phyloP scores from a whole-genome alignment of 1,140 invertebrate species.

The Drosophila prosaltans region DNA sequence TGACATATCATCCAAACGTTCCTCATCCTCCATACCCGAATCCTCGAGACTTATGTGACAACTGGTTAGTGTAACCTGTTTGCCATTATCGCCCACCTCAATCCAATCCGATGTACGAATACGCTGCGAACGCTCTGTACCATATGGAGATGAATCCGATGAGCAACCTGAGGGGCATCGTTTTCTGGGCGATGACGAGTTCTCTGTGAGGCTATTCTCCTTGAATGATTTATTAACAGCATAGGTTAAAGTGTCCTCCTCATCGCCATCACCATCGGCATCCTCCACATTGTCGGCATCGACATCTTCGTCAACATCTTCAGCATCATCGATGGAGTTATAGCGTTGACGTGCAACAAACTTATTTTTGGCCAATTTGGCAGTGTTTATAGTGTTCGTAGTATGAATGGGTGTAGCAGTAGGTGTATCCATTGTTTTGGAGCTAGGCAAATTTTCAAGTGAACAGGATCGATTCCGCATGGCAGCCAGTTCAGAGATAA shows the following conservation, averaged over 20 bases:
- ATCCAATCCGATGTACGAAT: conserved; percentile 82
- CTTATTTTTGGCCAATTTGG: conserved; percentile 43
- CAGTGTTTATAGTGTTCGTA: not conserved
- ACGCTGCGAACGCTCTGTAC: conserved; percentile 80
- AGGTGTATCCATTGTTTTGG: conserved; percentile 24
- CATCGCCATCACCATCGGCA: conserved; percentile 69
- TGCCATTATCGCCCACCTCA: conserved; percentile 82
- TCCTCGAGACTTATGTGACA: conserved; percentile 82
- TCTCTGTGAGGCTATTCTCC: conserved; percentile 47
- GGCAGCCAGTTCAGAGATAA: conserved; percentile 82
- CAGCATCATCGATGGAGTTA: conserved; percentile 74
- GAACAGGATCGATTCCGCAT: conserved; percentile 79
- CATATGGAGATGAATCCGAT: conserved; percentile 81
- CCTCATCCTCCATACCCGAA: conserved; percentile 82
- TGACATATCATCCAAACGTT: conserved; percentile 81
- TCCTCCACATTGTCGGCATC: conserved; percentile 73
- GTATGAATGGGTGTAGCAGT: not conserved
- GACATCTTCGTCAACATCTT: conserved; percentile 79
- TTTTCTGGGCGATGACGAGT: conserved; percentile 57
- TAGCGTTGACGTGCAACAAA: conserved; percentile 58
- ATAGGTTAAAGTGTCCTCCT: conserved; percentile 68
- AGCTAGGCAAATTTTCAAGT: conserved; percentile 69
- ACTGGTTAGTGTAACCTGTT: conserved; percentile 76
- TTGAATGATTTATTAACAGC: conserved; percentile 61
- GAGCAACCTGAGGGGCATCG: conserved; percentile 81